Evolutionary conservation across 2,888 invertebrate species (phyloP).

Genomic region (Pachliopta kotzebuea): DNA sequence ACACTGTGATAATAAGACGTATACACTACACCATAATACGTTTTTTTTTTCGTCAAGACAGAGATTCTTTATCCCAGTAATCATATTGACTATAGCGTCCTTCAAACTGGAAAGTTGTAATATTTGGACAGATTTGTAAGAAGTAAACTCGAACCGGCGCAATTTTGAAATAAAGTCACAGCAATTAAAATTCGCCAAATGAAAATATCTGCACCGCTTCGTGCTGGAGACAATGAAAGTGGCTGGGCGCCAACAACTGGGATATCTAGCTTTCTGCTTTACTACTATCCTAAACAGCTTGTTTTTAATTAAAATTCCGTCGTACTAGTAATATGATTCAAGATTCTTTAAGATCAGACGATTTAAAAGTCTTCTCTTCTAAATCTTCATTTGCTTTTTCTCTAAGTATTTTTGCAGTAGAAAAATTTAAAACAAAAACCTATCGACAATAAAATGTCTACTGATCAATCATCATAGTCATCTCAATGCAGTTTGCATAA

Average conservation of each 20-base stretch:
- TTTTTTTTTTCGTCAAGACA: too few relatives aligned
- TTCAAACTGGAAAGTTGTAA: too few relatives aligned
- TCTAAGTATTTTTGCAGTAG: too few relatives aligned
- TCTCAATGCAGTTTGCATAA: too few relatives aligned
- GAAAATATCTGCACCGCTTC: conserved; percentile 11
- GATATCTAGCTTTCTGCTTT: conserved; percentile 9
- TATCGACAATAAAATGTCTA: too few relatives aligned
- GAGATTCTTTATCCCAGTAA: too few relatives aligned
- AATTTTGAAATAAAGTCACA: conserved; percentile 16
- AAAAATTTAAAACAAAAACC: too few relatives aligned
- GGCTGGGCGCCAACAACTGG: conserved; percentile 15
- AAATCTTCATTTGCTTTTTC: too few relatives aligned
- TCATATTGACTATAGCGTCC: too few relatives aligned
- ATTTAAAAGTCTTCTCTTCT: background rate
- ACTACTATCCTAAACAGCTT: conserved; percentile 9
- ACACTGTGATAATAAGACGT: too few relatives aligned
- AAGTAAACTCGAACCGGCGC: background rate
- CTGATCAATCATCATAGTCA: too few relatives aligned
- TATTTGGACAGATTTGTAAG: background rate
- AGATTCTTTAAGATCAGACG: background rate
- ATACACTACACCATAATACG: too few relatives aligned
- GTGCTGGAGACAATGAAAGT: conserved; percentile 14
- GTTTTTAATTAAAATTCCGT: conserved; percentile 15
- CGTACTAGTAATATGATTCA: conserved; percentile 1
- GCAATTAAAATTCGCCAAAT: conserved; percentile 20